These are phyloP conservation scores for Serinus canaria DNA, from an alignment of 2,113 vertebrate genomes.

Conservation along the genomic window DNA sequence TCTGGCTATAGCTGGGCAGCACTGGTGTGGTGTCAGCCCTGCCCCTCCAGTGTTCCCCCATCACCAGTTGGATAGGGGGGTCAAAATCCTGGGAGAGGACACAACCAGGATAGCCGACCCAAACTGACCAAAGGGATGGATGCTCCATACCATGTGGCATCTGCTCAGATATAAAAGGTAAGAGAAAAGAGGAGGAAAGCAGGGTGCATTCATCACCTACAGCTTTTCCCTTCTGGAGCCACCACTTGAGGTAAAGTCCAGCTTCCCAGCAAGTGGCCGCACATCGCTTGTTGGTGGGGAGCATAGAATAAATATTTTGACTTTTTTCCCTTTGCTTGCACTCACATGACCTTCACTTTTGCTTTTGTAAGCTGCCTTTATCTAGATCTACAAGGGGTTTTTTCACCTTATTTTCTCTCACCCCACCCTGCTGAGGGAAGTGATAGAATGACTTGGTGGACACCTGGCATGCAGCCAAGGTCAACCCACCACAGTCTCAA, in stretches of 20 bases:
- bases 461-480: background rate
- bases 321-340: background rate
- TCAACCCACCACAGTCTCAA: background rate
- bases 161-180: background rate
- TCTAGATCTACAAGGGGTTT: background rate
- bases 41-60: background rate
- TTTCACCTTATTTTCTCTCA: background rate
- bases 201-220: background rate
- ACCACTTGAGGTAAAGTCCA: background rate
- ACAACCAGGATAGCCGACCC: background rate
- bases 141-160: rapidly evolving
- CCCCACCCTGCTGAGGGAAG: background rate
- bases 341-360: background rate
- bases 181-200: background rate
- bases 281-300: background rate
- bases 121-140: background rate
- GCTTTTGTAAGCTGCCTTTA: background rate
- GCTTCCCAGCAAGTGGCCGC: rapidly evolving
- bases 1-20: background rate
- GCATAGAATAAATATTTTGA: background rate
- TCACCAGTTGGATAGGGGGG: rapidly evolving
- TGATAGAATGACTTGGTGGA: background rate
- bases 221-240: background rate
- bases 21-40: rapidly evolving
- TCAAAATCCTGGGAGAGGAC: background rate